A percentile compares a stretch with the other conserved stretches of the same genome.
Evolutionary conservation across 2,113 vertebrate genomes (phyloP).

Genomic region (Varanus komodoensis): DNA sequence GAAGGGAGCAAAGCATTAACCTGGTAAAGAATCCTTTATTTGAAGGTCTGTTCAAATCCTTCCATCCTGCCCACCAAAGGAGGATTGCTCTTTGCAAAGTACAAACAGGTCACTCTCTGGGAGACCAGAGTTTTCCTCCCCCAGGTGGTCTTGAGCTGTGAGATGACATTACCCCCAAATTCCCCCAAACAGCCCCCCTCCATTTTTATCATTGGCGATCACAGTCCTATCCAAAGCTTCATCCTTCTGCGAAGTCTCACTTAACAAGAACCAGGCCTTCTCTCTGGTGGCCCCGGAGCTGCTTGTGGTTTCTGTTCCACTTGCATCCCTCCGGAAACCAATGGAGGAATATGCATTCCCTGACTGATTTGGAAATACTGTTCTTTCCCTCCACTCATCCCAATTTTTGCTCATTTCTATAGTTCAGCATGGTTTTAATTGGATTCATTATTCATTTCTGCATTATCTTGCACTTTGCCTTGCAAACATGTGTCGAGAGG

Average conservation of each 20-base stretch:
- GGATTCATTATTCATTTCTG: neutral
- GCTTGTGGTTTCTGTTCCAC: neutral
- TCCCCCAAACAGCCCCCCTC: neutral
- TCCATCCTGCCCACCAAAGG: no score
- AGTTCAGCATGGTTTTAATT: slow-evolving; percentile 7
- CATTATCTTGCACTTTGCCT: neutral
- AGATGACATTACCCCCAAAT: no score
- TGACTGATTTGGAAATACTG: neutral
- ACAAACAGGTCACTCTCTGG: no score
- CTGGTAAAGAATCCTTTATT: no score
- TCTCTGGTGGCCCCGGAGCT: neutral
- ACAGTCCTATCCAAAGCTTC: no score
- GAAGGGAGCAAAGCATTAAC: no score
- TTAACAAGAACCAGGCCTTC: neutral
- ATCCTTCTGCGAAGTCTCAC: neutral
- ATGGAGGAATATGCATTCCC: neutral
- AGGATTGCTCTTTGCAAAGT: no score
- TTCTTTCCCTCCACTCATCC: no score
- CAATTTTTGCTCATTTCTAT: neutral
- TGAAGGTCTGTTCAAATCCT: no score
- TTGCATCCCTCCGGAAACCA: neutral
- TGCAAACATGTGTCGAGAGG: neutral
- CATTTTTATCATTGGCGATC: neutral
- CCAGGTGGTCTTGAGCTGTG: no score
- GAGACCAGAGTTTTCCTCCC: no score